Evolutionary conservation across 2,113 vertebrate genomes (phyloP).

Genomic region (Aix galericulata): DNA sequence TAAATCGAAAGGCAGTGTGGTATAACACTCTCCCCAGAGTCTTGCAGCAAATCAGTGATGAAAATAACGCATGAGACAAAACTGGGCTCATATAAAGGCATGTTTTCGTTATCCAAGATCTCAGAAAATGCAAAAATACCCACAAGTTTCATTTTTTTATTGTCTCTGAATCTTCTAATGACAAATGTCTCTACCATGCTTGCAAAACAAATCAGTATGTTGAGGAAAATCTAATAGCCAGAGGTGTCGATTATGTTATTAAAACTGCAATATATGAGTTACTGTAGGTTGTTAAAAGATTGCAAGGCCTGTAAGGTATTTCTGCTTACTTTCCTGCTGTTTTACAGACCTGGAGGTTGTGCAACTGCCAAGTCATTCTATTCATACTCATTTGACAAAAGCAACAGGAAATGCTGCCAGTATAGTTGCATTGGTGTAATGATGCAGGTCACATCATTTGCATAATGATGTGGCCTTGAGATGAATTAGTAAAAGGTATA

Average conservation of each 20-base stretch:
- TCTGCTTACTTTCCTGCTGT: not conserved
- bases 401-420: not conserved
- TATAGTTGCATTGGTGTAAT: not conserved
- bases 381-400: not conserved
- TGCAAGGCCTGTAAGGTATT: not conserved
- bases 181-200: not conserved
- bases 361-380: not conserved
- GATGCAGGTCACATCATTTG: not conserved
- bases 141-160: not conserved
- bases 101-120: not conserved
- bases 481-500: fast-evolving
- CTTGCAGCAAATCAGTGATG: not conserved
- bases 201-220: not conserved
- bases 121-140: not conserved
- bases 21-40: not conserved
- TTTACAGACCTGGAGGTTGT: not conserved
- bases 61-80: not conserved
- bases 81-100: not conserved
- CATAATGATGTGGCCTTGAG: not conserved
- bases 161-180: not conserved
- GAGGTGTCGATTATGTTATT: not conserved
- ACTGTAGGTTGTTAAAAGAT: not conserved
- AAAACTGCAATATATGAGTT: not conserved
- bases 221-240: not conserved
- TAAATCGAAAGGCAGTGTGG: not conserved